phyloP scores from a whole-genome alignment of 1,140 invertebrate genomes.

The Lucilia cuprina region DNA sequence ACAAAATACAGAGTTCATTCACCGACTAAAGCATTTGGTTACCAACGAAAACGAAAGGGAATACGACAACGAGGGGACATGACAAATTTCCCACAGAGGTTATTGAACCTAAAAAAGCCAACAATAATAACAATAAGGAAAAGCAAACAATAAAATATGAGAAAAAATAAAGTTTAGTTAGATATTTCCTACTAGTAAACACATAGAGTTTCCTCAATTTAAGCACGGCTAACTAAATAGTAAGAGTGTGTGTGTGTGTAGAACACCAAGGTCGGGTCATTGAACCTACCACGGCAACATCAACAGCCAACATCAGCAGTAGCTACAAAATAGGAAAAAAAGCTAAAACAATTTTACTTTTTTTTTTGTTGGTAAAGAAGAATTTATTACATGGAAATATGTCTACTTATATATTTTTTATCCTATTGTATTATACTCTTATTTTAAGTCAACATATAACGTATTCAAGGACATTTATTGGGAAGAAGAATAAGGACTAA shows the following conservation, averaged over 20 bases:
- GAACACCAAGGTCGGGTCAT: constrained; percentile 57
- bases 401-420: neutral
- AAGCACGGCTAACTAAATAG: too few species aligned
- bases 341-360: neutral
- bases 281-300: constrained; percentile 32
- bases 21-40: neutral
- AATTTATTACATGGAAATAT: neutral
- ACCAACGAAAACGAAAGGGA: constrained; percentile 18
- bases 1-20: neutral
- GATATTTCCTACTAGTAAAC: neutral
- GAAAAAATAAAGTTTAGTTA: neutral
- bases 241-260: constrained; percentile 43
- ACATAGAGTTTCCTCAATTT: constrained; percentile 12
- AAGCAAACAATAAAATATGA: neutral
- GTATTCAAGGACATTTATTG: neutral
- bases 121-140: neutral
- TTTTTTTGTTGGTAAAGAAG: neutral
- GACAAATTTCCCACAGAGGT: constrained; percentile 21
- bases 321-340: neutral
- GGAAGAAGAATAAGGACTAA: neutral
- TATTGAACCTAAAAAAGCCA: constrained; percentile 25
- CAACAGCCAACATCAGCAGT: neutral
- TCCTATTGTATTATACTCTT: neutral
- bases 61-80: neutral
- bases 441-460: neutral